Percentiles rank a stretch among this genome's conserved stretches.
These are phyloP conservation scores for Acronicta psi DNA, from an alignment of 2,888 invertebrate genomes.

Conservation along the genomic window DNA sequence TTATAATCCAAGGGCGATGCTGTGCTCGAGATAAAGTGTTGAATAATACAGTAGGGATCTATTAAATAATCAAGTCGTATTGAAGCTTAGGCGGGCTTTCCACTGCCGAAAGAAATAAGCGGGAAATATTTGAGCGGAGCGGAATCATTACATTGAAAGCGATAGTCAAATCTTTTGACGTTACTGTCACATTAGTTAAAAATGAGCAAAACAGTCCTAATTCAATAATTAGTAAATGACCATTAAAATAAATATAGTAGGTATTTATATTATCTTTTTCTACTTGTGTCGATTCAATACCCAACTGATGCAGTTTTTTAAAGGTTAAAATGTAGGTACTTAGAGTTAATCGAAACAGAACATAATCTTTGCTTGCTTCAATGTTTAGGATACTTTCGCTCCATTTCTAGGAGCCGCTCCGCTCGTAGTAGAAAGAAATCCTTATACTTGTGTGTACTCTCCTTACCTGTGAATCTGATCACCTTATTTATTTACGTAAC, in stretches of 20 bases:
- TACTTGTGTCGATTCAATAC: too few species aligned
- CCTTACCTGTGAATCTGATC: slow-evolving; percentile 42
- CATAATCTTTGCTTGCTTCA: too few species aligned
- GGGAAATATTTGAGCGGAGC: neutral
- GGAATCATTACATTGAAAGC: neutral
- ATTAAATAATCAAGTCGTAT: slow-evolving; percentile 56
- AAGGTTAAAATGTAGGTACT: too few species aligned
- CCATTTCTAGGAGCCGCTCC: neutral
- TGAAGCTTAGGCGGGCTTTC: slow-evolving; percentile 24
- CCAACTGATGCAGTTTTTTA: too few species aligned
- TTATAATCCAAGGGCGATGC: slow-evolving; percentile 36
- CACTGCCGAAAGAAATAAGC: neutral
- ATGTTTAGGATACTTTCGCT: too few species aligned
- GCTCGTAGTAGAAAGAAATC: neutral
- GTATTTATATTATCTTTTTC: too few species aligned
- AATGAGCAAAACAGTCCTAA: neutral
- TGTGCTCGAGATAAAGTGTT: slow-evolving; percentile 35
- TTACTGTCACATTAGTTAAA: too few species aligned
- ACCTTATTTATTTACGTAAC: slow-evolving; percentile 40
- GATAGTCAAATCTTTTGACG: neutral
- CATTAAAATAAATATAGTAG: too few species aligned
- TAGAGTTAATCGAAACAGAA: too few species aligned
- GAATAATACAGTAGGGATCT: slow-evolving; percentile 53
- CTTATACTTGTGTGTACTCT: slow-evolving; percentile 16
- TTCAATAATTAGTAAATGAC: neutral